Evolutionary conservation across 2,113 vertebrate species (phyloP).

Genomic region (cattle (Bos taurus)): DNA sequence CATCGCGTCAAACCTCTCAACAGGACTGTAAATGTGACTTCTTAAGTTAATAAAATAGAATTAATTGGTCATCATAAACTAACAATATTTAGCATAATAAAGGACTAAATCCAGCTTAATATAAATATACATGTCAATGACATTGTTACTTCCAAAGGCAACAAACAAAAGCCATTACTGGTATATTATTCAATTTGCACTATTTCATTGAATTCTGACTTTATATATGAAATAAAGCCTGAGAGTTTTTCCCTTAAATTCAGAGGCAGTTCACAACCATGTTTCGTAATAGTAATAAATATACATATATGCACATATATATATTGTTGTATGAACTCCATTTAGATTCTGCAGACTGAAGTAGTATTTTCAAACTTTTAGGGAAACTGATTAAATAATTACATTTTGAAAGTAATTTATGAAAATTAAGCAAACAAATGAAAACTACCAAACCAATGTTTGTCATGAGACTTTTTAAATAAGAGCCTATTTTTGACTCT

Average conservation of each 20-base stretch:
- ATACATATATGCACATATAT: background rate
- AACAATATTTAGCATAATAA: slow-evolving; percentile 65
- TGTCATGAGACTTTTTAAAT: background rate
- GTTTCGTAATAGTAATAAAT: background rate
- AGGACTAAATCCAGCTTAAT: slow-evolving; percentile 60
- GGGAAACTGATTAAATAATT: background rate
- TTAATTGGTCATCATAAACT: slow-evolving; percentile 70
- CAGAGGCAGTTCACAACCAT: background rate
- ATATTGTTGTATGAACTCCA: background rate
- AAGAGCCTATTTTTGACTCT: background rate
- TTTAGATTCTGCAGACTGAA: background rate
- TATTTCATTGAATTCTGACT: slow-evolving; percentile 48
- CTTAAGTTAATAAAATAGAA: slow-evolving; percentile 67
- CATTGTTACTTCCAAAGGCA: slow-evolving; percentile 41
- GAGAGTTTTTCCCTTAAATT: background rate
- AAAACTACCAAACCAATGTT: background rate
- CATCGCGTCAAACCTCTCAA: slow-evolving; percentile 59
- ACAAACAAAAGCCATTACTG: slow-evolving; percentile 56
- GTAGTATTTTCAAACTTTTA: background rate
- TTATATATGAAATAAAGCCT: background rate
- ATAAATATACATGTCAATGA: slow-evolving; percentile 62
- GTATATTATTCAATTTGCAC: slow-evolving; percentile 29
- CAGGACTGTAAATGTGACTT: slow-evolving; percentile 64
- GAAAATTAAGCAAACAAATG: background rate
- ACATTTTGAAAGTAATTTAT: background rate